Conservation (phyloP, 2,888 invertebrate species). For the Drosophila neonasuta region DNA sequence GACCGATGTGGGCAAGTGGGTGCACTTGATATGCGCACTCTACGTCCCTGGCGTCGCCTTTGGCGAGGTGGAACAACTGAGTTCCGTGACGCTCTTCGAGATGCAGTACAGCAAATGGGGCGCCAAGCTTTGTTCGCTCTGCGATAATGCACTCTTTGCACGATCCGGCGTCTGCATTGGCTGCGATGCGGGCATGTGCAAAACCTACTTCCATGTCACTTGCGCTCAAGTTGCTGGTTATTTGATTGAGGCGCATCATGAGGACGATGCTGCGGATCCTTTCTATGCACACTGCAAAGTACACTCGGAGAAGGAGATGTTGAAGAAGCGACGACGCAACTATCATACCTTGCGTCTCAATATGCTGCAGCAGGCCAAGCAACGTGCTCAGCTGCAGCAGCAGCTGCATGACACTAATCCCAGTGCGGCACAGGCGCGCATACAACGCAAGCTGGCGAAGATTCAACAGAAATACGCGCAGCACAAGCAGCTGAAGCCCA, state of each 20-base stretch:
- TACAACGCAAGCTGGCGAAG: slow-evolving; percentile 91
- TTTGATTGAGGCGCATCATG: slow-evolving; percentile 94
- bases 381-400: slow-evolving; percentile 61
- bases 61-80: slow-evolving; percentile 95
- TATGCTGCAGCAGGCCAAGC: slow-evolving; percentile 86
- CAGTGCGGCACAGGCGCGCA: slow-evolving; percentile 88
- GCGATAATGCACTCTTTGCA: slow-evolving; percentile 92
- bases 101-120: slow-evolving; percentile 99
- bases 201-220: slow-evolving; percentile 98
- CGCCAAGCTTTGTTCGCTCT: slow-evolving; percentile 93
- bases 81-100: slow-evolving; percentile 96
- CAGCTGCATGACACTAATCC: slow-evolving; percentile 76
- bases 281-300: slow-evolving; percentile 98
- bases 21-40: slow-evolving; percentile 97
- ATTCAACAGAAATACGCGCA: slow-evolving; percentile 92
- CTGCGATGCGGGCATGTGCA: slow-evolving; percentile 99
- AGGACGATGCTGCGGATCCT: slow-evolving; percentile 96
- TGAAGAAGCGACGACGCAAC: slow-evolving; percentile 90
- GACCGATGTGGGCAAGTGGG: slow-evolving; percentile 99
- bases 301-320: slow-evolving; percentile 95
- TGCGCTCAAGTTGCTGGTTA: slow-evolving; percentile 97
- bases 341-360: slow-evolving; percentile 93
- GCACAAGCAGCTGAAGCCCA: slow-evolving; percentile 88
- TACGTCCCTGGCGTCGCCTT: slow-evolving; percentile 99
- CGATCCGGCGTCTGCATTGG: slow-evolving; percentile 97